These are phyloP conservation scores for Phalloptychus januarius DNA, from an alignment of 2,797 vertebrate species.

Conservation along the genomic window DNA sequence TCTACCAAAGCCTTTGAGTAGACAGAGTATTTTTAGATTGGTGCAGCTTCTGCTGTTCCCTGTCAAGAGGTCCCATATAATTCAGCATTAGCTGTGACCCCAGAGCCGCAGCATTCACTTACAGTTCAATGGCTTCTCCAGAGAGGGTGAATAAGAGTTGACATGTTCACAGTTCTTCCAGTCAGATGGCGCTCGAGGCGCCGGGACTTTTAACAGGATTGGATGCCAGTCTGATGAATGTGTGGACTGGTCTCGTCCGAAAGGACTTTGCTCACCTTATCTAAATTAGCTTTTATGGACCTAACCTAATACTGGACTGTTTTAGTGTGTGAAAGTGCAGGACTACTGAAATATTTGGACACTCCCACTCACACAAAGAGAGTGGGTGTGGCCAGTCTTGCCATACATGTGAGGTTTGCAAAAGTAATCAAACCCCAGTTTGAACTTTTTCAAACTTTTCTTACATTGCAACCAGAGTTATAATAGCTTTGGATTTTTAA, in stretches of 20 bases:
- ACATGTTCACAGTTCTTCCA: neutral
- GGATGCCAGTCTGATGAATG: neutral
- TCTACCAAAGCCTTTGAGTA: slow-evolving; percentile 57
- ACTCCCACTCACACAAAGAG: neutral
- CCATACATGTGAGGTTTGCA: too few species aligned
- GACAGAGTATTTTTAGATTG: slow-evolving; percentile 57
- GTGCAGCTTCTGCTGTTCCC: slow-evolving; percentile 41
- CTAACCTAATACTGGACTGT: neutral
- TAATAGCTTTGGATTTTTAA: too few species aligned
- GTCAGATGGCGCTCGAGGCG: neutral
- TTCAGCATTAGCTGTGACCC: slow-evolving; percentile 25
- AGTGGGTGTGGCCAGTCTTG: neutral
- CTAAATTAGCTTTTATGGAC: neutral
- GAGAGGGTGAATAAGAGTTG: slow-evolving; percentile 14
- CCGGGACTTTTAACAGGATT: neutral
- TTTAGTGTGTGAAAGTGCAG: neutral
- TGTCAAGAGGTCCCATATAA: slow-evolving; percentile 41
- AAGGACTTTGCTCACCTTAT: slow-evolving; percentile 14
- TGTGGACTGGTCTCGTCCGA: slow-evolving; percentile 1
- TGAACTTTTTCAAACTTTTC: neutral
- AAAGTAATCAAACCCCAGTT: neutral
- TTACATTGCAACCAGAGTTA: neutral
- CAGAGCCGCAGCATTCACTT: neutral
- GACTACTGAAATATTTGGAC: neutral
- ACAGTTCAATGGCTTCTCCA: slow-evolving; percentile 3